Base-by-base conservation (phyloP, 2,113 vertebrate genomes). In the Acrocephalus kingi region DNA sequence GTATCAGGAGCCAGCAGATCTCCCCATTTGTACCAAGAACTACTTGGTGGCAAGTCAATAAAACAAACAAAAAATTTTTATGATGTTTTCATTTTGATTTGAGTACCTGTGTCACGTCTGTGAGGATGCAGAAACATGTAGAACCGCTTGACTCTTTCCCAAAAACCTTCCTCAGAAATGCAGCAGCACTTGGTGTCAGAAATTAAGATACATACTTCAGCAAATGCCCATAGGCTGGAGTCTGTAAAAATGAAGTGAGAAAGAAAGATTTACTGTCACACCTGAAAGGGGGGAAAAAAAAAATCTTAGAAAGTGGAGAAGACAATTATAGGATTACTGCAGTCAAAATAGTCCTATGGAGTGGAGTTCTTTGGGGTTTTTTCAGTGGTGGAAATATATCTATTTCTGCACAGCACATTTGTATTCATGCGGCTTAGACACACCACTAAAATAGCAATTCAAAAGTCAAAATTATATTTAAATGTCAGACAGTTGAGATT, bases 391-490 rank as follows among this genome's bases (percentile, higher is more conserved):
- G 51, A 77, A 91, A 85, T 59, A 31, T 3, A 74, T 80, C 84
- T 90, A 46, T 94, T 91, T 91, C 30, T 85, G 37, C 37, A 14
- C 59, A 61, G 54, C 20, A 31, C 41, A 35, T 63, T 85, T 63
- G 18, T 84, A 84, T 86, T 93, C 79, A 61, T 1, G 3, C 24
- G 23, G 52, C 82, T 86, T 88, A 93, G 74, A 56, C 39, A 23
- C 13, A 10, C 35, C 45, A 37, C 59, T 88, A 83, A 91, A 84
- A 88, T 43, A 93, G 18, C 63, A 88, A 52, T 86, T 90, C 52
- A 68, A 71, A 94, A 92, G 75, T 84, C 76, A 93, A 27, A 81
- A 77, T 88, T 91, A 41, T 67, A 84, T 94, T 94, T 76, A 84
- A 75, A 88, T 92, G 30, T 88, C 67, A 90, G 43, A 43, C 1